Evolutionary conservation across 2,113 vertebrate genomes (phyloP), one percentile per base, ranked within the genome.

Genomic region (Oncorhynchus kisutch): DNA sequence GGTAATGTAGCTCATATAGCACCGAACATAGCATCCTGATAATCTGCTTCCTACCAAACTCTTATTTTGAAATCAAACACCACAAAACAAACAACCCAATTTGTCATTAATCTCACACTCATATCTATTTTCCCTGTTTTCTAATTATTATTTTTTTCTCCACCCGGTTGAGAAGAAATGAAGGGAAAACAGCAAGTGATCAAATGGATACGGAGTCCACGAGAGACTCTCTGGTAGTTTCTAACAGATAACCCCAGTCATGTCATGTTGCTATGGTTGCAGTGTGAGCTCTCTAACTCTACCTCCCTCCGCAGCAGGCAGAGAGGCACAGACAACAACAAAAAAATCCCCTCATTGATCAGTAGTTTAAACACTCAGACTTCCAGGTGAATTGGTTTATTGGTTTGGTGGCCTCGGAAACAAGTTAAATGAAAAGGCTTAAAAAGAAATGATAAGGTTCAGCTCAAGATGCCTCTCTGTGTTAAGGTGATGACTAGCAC

Each of bases 331-430:
- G 81, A 67, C 34, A 27, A 27, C 27, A 27, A 27, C 3, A 27
- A 75, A 77, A 77, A 82, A 86, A 89, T 84, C 71, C 75, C 25
- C 78, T 75, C 80, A 89, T 84, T 84, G 88, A 93, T 91, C 84
- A 89, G 80, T 81, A 85, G 86, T 81, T 91, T 84, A 86, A 86
- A 85, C 81, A 86, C 88, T 87, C 77, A 91, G 91, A 86, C 87
- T 88, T 86, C 84, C 77, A 84, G 82, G 73, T 78, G 85, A 88
- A 82, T 85, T 81, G 72, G 76, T 77, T 78, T 87, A 85, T 86
- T 82, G 79, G 80, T 85, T 80, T 70, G 74, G 72, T 72, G 76
- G 77, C 73, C 75, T 82, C 49, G 14, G 67, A 75, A 84, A 82
- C 79, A 71, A 77, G 77, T 24, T 67, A 70, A 73, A 86, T 84